Evolutionary conservation across 2,113 vertebrate species (phyloP).

Genomic region (Fulmarus glacialis): DNA sequence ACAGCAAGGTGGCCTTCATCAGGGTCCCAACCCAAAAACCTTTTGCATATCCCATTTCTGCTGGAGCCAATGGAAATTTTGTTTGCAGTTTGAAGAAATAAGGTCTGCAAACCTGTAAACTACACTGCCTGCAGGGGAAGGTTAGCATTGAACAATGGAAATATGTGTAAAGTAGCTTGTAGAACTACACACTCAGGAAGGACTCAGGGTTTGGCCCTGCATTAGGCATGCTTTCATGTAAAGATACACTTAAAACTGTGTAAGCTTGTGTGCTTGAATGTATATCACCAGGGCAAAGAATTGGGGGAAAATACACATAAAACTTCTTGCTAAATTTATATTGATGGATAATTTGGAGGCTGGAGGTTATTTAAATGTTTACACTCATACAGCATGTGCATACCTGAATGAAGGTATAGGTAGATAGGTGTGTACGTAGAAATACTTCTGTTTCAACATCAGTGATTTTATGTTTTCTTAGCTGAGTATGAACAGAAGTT

Average conservation of each 20-base stretch:
- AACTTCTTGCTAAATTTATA: background rate
- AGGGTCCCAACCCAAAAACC: background rate
- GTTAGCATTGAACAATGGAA: background rate
- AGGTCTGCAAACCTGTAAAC: background rate
- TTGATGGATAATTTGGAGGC: background rate
- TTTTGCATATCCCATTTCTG: background rate
- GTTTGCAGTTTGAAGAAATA: background rate
- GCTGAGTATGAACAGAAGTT: background rate
- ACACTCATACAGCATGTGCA: too few relatives aligned
- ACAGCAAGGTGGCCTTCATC: background rate
- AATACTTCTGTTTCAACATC: background rate
- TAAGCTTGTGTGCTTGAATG: background rate
- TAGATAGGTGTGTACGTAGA: background rate
- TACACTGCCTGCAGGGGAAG: background rate
- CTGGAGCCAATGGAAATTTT: background rate
- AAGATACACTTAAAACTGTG: background rate
- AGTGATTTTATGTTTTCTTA: background rate
- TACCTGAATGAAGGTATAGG: accelerated
- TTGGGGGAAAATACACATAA: background rate
- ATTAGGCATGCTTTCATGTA: background rate
- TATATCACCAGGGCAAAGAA: background rate
- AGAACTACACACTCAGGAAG: background rate
- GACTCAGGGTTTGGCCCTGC: background rate
- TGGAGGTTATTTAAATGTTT: background rate
- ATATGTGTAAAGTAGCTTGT: background rate